phyloP scores from a whole-genome alignment of 2,888 invertebrate genomes.

The Pristionchus maxplancki region DNA sequence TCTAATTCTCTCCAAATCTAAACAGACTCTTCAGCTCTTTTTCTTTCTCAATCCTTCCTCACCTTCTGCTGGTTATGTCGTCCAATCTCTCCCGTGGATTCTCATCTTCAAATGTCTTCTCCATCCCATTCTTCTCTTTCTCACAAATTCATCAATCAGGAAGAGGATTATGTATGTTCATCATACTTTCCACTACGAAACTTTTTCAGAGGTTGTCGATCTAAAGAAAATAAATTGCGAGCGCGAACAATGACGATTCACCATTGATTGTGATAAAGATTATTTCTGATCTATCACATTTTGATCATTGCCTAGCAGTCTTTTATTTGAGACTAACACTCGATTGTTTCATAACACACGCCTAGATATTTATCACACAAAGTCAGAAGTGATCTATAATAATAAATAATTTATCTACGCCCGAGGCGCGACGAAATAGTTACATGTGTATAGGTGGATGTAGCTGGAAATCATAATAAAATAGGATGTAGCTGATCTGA shows the following conservation, averaged over 20 bases:
- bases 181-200: not conserved
- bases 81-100: not conserved
- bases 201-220: not conserved
- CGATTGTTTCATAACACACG: not conserved
- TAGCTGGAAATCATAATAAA: no score
- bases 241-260: not conserved
- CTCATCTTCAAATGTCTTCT: conserved; percentile 28
- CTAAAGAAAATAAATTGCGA: not conserved
- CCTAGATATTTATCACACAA: not conserved
- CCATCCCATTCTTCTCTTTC: not conserved
- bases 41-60: not conserved
- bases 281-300: not conserved
- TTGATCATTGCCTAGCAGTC: not conserved
- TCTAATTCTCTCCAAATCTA: not conserved
- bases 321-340: not conserved
- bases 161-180: not conserved
- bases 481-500: not conserved
- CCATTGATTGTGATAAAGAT: not conserved
- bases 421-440: no score
- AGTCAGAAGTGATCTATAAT: not conserved
- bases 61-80: not conserved
- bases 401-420: no score
- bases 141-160: not conserved
- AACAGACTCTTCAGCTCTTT: not conserved
- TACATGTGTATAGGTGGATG: no score